Conservation (phyloP, 1,140 invertebrate genomes). For the Eriocheir sinensis region DNA sequence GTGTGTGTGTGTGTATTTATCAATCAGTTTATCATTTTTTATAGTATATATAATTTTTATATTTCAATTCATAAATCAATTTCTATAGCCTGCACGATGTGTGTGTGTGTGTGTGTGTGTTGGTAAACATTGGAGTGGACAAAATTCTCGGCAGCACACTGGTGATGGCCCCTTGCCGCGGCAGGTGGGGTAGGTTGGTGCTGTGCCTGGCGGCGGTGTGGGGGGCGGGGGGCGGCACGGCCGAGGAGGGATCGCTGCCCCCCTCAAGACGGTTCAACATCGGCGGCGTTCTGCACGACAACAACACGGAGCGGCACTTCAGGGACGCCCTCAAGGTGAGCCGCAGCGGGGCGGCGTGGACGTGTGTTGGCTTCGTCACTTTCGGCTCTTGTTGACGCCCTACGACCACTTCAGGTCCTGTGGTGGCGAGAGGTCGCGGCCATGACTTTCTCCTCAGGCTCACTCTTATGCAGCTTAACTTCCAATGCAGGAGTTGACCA, state of each 20-base stretch:
- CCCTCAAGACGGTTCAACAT: slow-evolving; percentile 61
- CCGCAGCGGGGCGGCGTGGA: neutral
- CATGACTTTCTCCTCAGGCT: too few relatives aligned
- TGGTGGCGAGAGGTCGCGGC: too few relatives aligned
- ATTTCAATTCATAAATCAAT: too few relatives aligned
- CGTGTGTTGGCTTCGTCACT: neutral
- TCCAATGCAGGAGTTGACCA: too few relatives aligned
- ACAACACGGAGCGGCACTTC: slow-evolving; percentile 53
- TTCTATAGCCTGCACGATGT: too few relatives aligned
- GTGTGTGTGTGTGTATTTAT: slow-evolving; percentile 29
- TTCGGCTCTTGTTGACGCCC: too few relatives aligned
- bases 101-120: neutral
- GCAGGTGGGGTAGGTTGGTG: neutral
- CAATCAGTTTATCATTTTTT: neutral
- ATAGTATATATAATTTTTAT: too few relatives aligned
- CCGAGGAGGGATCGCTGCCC: neutral
- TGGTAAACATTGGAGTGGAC: neutral
- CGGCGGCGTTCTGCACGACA: slow-evolving; percentile 53
- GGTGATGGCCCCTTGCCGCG: neutral
- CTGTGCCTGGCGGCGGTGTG: neutral
- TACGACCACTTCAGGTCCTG: too few relatives aligned
- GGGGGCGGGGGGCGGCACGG: neutral
- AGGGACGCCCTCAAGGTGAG: slow-evolving; percentile 41
- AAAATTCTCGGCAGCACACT: too few relatives aligned
- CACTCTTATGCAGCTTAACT: too few relatives aligned